These are phyloP conservation scores for Busseola fusca DNA, from an alignment of 2,888 invertebrate genomes.

Conservation along the genomic window DNA sequence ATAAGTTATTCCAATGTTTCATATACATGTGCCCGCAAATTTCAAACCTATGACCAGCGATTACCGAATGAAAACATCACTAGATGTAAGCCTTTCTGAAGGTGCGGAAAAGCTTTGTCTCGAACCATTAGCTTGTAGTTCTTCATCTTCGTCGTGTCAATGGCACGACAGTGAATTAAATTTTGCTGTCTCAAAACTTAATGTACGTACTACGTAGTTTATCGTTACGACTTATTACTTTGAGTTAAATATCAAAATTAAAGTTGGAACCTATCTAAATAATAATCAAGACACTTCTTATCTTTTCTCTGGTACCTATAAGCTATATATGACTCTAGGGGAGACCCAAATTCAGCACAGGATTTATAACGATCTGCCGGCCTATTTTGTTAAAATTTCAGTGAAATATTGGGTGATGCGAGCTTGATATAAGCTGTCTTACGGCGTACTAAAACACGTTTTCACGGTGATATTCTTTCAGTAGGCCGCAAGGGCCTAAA, in stretches of 20 bases:
- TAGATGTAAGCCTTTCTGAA: not conserved
- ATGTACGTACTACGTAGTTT: not conserved
- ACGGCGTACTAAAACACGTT: too few species aligned
- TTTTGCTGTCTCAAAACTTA: not conserved
- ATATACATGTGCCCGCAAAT: too few species aligned
- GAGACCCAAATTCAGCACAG: not conserved
- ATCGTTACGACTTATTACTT: not conserved
- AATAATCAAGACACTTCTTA: too few species aligned
- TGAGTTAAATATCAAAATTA: not conserved
- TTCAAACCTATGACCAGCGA: not conserved
- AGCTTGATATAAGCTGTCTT: too few species aligned
- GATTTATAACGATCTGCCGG: not conserved
- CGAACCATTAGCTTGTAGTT: not conserved
- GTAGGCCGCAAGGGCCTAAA: too few species aligned
- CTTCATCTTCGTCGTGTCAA: not conserved
- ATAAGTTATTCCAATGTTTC: too few species aligned
- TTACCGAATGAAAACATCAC: not conserved
- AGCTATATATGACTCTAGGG: not conserved
- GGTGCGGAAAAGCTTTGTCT: not conserved
- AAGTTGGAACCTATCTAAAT: not conserved
- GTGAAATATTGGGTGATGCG: too few species aligned
- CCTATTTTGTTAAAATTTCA: too few species aligned
- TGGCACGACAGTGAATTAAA: not conserved
- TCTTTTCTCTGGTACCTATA: not conserved
- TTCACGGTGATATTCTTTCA: too few species aligned